These are phyloP conservation scores for Saiga tatarica DNA, from an alignment of 2,113 vertebrate genomes.

Conservation along the genomic window DNA sequence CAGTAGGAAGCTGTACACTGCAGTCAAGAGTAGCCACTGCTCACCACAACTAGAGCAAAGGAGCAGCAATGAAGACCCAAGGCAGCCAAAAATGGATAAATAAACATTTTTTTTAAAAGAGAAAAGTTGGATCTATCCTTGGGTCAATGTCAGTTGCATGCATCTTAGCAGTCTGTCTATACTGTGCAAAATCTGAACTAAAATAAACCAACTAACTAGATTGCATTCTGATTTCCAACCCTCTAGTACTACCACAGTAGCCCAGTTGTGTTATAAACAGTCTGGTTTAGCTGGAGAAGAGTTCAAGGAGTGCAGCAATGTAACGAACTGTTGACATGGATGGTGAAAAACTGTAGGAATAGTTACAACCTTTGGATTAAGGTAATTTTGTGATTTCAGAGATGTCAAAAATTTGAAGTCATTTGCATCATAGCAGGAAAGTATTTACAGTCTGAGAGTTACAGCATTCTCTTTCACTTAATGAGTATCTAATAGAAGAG, in stretches of 20 bases:
- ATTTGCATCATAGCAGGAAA: background rate
- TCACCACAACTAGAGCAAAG: background rate
- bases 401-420: background rate
- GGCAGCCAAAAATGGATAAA: background rate
- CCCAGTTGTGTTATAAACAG: background rate
- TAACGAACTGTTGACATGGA: background rate
- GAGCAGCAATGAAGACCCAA: background rate
- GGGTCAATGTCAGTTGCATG: conserved; percentile 75
- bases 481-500: background rate
- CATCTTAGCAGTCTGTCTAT: conserved; percentile 71
- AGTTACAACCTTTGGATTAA: background rate
- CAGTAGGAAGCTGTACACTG: background rate
- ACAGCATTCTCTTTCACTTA: background rate
- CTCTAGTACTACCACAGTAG: background rate
- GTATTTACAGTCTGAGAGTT: background rate
- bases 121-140: conserved; percentile 45
- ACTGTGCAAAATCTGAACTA: conserved; percentile 66
- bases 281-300: background rate
- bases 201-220: conserved; percentile 54
- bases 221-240: conserved; percentile 30
- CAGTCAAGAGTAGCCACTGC: background rate
- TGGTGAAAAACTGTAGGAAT: background rate
- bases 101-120: background rate
- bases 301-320: background rate
- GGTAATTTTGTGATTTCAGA: background rate